Evolutionary conservation across 2,113 vertebrate genomes (phyloP).

Genomic region (Eclectus roratus): DNA sequence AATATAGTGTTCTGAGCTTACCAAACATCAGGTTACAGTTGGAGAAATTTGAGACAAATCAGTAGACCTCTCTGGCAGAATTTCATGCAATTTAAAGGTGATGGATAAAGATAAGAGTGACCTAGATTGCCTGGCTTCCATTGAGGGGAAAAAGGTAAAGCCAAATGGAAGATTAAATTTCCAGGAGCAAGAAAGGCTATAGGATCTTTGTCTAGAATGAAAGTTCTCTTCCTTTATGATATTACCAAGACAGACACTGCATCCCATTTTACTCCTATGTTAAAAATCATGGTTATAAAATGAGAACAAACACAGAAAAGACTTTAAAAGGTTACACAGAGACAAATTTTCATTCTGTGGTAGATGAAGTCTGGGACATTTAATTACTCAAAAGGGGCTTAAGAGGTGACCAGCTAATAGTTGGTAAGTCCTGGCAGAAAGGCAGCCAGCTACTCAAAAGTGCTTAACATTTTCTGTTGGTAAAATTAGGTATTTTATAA

Average conservation of each 20-base stretch:
- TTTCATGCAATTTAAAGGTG: background rate
- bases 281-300: background rate
- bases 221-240: background rate
- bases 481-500: background rate
- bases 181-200: background rate
- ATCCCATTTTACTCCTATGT: background rate
- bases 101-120: background rate
- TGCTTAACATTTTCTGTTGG: background rate
- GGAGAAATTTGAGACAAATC: background rate
- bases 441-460: background rate
- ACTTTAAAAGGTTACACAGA: accelerated
- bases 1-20: background rate
- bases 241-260: background rate
- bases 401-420: background rate
- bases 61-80: background rate
- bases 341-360: background rate
- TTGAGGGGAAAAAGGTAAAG: constrained; percentile 19
- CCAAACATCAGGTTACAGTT: background rate
- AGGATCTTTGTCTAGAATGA: background rate
- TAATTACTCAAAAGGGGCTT: background rate
- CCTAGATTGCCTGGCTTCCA: constrained; percentile 1
- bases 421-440: background rate
- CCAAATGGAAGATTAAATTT: constrained; percentile 29
- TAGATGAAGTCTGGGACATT: background rate
- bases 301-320: background rate